Evolutionary conservation across 2,797 vertebrate species (phyloP).

Genomic region (Tenualosa ilisha): DNA sequence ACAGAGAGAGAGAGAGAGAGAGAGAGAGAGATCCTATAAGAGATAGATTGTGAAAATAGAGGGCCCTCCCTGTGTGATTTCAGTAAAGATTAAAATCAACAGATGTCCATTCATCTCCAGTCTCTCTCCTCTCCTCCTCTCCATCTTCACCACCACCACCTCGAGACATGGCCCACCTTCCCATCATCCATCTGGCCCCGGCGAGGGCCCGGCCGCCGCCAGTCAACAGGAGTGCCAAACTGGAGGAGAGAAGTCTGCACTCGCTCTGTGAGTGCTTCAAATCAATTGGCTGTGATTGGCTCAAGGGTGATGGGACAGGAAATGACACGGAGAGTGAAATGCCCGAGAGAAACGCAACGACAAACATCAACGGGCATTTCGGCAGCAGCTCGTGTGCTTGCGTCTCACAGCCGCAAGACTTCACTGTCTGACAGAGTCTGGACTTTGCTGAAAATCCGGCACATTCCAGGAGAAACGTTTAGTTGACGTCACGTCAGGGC

Average conservation of each 20-base stretch:
- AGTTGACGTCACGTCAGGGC: neutral
- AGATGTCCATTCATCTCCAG: slow-evolving; percentile 3
- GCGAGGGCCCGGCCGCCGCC: neutral
- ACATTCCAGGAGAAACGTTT: neutral
- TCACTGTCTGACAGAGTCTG: neutral
- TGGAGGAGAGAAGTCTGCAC: neutral
- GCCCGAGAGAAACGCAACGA: neutral
- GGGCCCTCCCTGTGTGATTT: neutral
- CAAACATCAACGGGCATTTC: neutral
- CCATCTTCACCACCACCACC: slow-evolving; percentile 6
- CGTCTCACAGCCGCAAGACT: neutral
- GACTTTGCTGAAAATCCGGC: neutral
- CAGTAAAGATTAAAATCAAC: slow-evolving; percentile 11
- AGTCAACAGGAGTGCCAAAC: neutral
- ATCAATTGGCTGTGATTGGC: neutral
- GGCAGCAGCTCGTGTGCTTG: neutral
- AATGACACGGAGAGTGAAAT: neutral
- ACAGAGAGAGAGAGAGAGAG: too few relatives aligned
- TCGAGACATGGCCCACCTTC: too few relatives aligned
- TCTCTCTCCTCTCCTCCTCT: neutral
- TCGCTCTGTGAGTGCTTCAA: neutral
- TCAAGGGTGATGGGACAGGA: neutral
- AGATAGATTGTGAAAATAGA: neutral
- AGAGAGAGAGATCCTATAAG: too few relatives aligned
- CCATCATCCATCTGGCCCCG: neutral